Evolutionary conservation across 1,140 invertebrate species (phyloP), one percentile per base, ranked within the genome.

Genomic region (Ceratoteleas bidentatus): DNA sequence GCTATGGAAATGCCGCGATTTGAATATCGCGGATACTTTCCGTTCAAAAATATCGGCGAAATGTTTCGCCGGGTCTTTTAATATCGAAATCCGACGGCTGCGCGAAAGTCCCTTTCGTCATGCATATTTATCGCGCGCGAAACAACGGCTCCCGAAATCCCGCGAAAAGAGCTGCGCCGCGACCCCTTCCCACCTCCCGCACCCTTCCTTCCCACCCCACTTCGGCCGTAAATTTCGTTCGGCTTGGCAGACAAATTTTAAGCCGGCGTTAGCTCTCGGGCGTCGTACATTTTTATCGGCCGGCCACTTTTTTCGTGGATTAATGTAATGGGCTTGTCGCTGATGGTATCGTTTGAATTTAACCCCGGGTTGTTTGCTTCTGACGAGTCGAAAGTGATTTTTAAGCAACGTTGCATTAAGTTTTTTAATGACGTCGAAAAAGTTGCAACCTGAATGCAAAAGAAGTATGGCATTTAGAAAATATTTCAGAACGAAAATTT

Each of bases 191-290:
- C 40, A 83, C 82, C 81, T 85, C 81, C 75, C 70, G 54, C 40
- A 6, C 6, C 40, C 40, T 10, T 10, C 40, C 6, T 43, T 10
- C 2, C 73, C 58, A 79, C 4, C 4, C 24, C 24, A 24, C 24
- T 24, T 4, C 24, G 24, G 24, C 24, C 84, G 61, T 86, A 85
- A 85, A 86, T 86, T 86, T 69, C 43, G 43, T 52, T 53, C 64
- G 76, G 73, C 81, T 83, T 84, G 80, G 64, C 68, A 78, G 56
- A 77, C 76, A 69, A 84, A 24, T 79, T 83, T 83, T 76, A 85
- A 81, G 60, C 68, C 77, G 62, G 80, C 77, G 79, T 86, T 77
- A 16, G 52, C 34, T 34, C 53, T 13, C 24, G 24, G 4, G 60
- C 36, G 43, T 16, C 34, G 52, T 50, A 61, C 68, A 73, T 64